phyloP scores from a whole-genome alignment of 2,888 invertebrate species.

The Pimpla rufipes region DNA sequence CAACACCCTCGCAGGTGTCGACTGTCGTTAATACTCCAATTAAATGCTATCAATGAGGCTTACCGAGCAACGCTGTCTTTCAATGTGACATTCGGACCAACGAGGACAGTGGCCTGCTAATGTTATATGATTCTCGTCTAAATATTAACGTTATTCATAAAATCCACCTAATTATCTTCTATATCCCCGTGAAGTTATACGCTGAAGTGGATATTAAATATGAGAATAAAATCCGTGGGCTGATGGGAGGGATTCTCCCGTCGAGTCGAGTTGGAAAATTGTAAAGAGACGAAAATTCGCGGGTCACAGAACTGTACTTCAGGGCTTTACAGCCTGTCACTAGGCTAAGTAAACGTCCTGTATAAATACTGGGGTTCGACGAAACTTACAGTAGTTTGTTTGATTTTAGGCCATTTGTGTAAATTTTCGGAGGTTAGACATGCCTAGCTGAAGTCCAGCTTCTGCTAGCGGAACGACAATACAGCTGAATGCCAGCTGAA shows the following conservation, averaged over 20 bases:
- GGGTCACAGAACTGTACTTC: neutral
- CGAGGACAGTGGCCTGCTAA: conserved; percentile 41
- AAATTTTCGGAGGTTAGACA: conserved; percentile 70
- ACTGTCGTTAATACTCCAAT: conserved; percentile 75
- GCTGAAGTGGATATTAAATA: neutral
- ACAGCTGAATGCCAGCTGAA: neutral
- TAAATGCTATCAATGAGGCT: conserved; percentile 81
- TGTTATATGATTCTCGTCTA: neutral
- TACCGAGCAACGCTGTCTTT: conserved; percentile 35
- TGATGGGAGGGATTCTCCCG: neutral
- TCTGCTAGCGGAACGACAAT: neutral
- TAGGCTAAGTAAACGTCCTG: conserved; percentile 70
- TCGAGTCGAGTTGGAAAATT: neutral
- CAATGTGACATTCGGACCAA: conserved; percentile 12
- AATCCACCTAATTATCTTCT: neutral
- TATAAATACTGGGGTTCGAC: conserved; percentile 70
- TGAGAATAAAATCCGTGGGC: neutral
- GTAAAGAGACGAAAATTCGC: neutral
- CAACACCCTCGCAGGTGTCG: conserved; percentile 44
- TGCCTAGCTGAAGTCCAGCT: neutral
- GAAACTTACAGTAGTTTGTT: conserved; percentile 68
- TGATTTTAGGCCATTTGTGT: conserved; percentile 73
- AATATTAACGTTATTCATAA: conserved; percentile 4
- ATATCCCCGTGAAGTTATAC: neutral
- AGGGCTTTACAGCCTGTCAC: neutral